phyloP scores from a whole-genome alignment of 2,797 vertebrate genomes.

The Tragelaphus eurycerus region DNA sequence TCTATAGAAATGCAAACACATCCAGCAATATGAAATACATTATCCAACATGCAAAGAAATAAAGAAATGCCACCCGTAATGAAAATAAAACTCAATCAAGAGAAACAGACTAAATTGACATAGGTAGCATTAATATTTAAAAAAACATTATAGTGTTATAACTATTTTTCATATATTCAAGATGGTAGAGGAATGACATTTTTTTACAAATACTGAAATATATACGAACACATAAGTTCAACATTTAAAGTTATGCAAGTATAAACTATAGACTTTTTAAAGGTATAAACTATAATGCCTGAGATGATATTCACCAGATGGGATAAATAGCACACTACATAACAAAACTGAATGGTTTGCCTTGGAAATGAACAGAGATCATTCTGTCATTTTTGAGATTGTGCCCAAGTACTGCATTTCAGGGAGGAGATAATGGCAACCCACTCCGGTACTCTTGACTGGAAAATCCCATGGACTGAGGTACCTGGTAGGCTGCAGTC shows the following conservation, averaged over 20 bases:
- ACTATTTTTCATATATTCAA: not conserved
- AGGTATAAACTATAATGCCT: no score
- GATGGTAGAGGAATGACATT: not conserved
- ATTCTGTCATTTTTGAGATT: not conserved
- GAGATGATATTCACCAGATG: not conserved
- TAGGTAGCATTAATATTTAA: not conserved
- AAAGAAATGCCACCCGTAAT: not conserved
- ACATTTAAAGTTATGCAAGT: not conserved
- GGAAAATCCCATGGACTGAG: no score
- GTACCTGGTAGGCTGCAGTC: no score
- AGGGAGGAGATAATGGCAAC: no score
- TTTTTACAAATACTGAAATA: not conserved
- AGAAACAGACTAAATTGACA: not conserved
- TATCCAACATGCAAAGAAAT: not conserved
- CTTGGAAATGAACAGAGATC: not conserved
- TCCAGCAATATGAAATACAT: not conserved
- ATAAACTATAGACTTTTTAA: not conserved
- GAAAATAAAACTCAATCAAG: not conserved
- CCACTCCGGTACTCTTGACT: no score
- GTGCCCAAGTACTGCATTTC: not conserved
- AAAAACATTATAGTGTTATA: not conserved
- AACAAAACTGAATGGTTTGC: not conserved
- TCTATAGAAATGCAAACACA: not conserved
- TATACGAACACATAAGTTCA: not conserved
- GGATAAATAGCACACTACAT: not conserved